Evolutionary conservation across 2,888 invertebrate species (phyloP), one percentile per base, ranked within the genome.

Genomic region (Ptilodon capucinus): DNA sequence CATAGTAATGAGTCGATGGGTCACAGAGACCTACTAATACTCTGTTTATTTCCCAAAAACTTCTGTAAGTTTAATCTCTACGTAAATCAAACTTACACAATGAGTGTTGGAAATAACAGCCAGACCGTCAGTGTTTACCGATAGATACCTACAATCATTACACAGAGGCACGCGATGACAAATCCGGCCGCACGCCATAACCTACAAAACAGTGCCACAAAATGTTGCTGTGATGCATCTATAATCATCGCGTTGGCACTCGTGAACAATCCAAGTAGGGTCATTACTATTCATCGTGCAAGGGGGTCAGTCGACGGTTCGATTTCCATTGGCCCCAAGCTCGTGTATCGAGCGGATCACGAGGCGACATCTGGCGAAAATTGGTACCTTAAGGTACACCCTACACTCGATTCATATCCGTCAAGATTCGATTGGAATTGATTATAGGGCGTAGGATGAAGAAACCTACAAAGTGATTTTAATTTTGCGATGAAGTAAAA

Each of bases 281-380:
- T 82, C 81, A 87, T 88, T 88, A 85, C 74, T 85, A 89, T 89
- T 85, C 89, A 77, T 58, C 61, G 78, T 65, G 70, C 70, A 85
- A 84, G 79, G 76, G 74, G 87, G 88, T 80, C 87, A 83, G 67
- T 64, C 57, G 71, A 54, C 65, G 67, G 64, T 77, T 75, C 71
- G 77, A 81, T 82, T 84, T 84, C 79, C 77, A 80, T 73, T 61
- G 56, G 51, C 60, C 49, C 53, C 55, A 49, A 59, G 60, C 60
- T 58, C 50, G 51, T 56, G 51, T 53, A 44, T 48, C 55, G 66
- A 64, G 51, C 57, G 36, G 56, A 57, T 63, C 78, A 78, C 77
- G 77, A 54, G 52, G 69, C 63, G 60, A 64, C 74, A 77, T 76
- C 67, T 75, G 71, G 65, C 52, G 59, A 66, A 66, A 71, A 73